These are phyloP conservation scores for Cairina moschata DNA, from an alignment of 2,113 vertebrate genomes.

Conservation along the genomic window DNA sequence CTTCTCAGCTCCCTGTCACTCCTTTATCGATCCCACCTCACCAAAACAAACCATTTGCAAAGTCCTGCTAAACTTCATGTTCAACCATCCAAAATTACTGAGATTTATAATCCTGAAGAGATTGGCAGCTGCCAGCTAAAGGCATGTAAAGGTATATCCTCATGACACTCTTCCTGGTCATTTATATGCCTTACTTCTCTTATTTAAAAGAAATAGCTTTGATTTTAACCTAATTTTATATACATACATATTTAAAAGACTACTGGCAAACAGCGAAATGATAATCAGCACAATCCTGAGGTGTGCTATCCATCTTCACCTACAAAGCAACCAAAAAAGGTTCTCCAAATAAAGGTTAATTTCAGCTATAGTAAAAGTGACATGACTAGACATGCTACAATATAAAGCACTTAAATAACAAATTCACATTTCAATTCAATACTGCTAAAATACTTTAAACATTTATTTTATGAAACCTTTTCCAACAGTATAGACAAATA, in stretches of 20 bases:
- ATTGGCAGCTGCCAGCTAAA: background rate
- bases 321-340: background rate
- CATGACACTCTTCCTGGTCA: background rate
- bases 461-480: conserved; percentile 67
- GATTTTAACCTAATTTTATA: background rate
- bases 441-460: conserved; percentile 38
- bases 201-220: background rate
- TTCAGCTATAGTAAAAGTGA: background rate
- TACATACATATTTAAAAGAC: background rate
- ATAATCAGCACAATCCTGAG: background rate
- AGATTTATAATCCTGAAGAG: background rate
- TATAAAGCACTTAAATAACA: conserved; percentile 26
- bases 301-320: background rate
- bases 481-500: conserved; percentile 78
- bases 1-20: background rate
- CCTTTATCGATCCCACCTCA: background rate
- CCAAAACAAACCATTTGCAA: background rate
- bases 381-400: background rate
- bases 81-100: background rate
- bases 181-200: background rate
- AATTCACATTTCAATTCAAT: conserved; percentile 24
- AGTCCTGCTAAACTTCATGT: background rate
- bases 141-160: background rate
- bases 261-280: background rate
- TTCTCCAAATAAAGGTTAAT: background rate